These are phyloP conservation scores for Lasioglossum malachurum DNA, from an alignment of 2,888 invertebrate species.

Conservation along the genomic window DNA sequence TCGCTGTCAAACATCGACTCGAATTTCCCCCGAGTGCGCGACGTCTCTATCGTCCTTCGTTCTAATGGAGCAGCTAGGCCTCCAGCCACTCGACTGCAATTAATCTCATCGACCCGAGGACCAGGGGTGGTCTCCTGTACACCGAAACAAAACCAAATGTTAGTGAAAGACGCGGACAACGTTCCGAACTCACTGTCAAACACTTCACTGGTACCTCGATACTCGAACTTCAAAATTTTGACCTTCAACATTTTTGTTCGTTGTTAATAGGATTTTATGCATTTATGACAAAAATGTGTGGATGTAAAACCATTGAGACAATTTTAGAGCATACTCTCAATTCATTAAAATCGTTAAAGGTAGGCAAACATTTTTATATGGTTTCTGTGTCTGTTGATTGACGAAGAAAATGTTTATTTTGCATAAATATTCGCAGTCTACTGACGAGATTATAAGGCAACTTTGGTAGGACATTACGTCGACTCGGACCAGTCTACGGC, in stretches of 20 bases:
- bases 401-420: no score
- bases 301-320: no score
- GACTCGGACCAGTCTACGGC: background rate
- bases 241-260: background rate
- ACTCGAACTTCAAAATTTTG: background rate
- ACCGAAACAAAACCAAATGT: slow-evolving; percentile 12
- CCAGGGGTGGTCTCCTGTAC: slow-evolving; percentile 2
- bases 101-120: slow-evolving; percentile 23
- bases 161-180: slow-evolving; percentile 12
- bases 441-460: no score
- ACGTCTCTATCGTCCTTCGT: slow-evolving; percentile 7
- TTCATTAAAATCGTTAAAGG: no score
- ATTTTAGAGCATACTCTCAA: no score
- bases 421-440: no score
- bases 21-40: slow-evolving; percentile 1
- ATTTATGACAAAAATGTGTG: no score
- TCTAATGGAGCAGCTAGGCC: background rate
- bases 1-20: slow-evolving; percentile 6
- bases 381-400: no score
- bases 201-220: background rate
- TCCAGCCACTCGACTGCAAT: background rate
- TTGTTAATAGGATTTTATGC: no score
- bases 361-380: no score
- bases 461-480: background rate
- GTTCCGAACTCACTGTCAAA: slow-evolving; percentile 7